phyloP scores from a whole-genome alignment of 2,888 invertebrate species.

The Gonocerus acuteangulatus region DNA sequence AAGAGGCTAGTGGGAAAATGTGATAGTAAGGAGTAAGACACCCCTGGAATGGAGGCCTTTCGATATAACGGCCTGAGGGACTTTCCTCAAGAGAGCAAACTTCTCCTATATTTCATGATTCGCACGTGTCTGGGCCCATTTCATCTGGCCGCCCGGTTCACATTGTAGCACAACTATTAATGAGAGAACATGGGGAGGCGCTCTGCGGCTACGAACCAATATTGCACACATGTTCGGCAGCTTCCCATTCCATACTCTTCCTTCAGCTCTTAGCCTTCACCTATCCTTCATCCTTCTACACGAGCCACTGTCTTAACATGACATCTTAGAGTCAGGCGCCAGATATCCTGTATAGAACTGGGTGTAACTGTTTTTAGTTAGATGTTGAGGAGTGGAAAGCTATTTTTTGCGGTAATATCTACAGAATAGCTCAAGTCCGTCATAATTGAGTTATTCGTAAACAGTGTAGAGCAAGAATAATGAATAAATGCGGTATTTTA shows the following conservation, averaged over 20 bases:
- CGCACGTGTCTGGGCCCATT: conserved; percentile 11
- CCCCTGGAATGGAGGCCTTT: neutral
- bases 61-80: conserved; percentile 10
- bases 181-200: conserved; percentile 2
- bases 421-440: too few species aligned
- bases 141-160: neutral
- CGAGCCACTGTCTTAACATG: too few species aligned
- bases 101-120: conserved; percentile 22
- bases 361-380: too few species aligned
- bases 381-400: too few species aligned
- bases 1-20: too few species aligned
- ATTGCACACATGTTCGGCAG: neutral
- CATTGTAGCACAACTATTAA: conserved; percentile 17
- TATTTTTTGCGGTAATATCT: too few species aligned
- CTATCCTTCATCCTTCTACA: neutral
- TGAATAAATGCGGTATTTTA: too few species aligned
- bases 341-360: too few species aligned
- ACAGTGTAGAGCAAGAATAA: too few species aligned
- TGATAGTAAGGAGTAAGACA: too few species aligned
- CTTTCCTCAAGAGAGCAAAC: conserved; percentile 15
- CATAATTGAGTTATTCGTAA: too few species aligned
- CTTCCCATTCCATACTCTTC: neutral
- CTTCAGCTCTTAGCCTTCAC: neutral
- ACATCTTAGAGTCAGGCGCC: too few species aligned
- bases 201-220: neutral